A percentile compares a stretch with the other conserved stretches of the same genome.
These are phyloP conservation scores for western clawed frog (Xenopus tropicalis) DNA, from an alignment of 2,113 vertebrate species.

Conservation along the genomic window UCB_Xtro_10.0 CM004446.2:70284501-70285000, in stretches of 20 bases:
- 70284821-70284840: neutral
- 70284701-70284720: constrained; percentile 80
- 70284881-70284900: constrained; percentile 23
- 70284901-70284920: constrained; percentile 20
- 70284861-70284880: neutral
- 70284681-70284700: constrained; percentile 82
- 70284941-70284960: constrained; percentile 17
- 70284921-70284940: neutral
- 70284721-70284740: constrained; percentile 81
- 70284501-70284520: constrained; percentile 72
- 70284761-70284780: neutral
- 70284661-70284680: constrained; percentile 83
- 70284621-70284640: constrained; percentile 76
- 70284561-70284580: constrained; percentile 62
- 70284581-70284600: constrained; percentile 82
- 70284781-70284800: neutral
- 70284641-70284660: constrained; percentile 79
- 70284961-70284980: constrained; percentile 16
- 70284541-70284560: constrained; percentile 84
- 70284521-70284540: constrained; percentile 86
- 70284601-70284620: constrained; percentile 79
- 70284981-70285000: constrained; percentile 1
- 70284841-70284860: neutral
- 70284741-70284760: constrained; percentile 49
- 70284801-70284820: constrained; percentile 5